These are phyloP conservation scores for Drosophila algonquin DNA, from an alignment of 2,888 invertebrate species.

Conservation along the genomic window DNA sequence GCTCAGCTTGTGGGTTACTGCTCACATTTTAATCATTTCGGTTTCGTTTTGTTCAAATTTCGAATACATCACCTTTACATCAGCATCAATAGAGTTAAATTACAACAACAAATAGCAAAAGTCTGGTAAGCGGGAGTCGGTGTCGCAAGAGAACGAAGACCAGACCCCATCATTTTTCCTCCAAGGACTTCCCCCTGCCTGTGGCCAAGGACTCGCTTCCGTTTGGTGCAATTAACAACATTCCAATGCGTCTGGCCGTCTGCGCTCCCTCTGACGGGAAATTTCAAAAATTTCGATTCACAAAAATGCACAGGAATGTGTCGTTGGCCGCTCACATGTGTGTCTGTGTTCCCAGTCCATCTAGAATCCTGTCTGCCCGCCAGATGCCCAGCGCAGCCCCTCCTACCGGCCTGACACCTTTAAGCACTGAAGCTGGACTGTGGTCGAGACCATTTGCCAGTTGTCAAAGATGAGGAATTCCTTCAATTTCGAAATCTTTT, in stretches of 20 bases:
- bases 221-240: conserved; percentile 72
- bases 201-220: background rate
- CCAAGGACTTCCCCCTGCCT: conserved; percentile 3
- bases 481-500: background rate
- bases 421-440: background rate
- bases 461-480: background rate
- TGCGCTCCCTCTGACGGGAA: conserved; percentile 75
- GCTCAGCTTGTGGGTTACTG: no score
- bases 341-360: conserved; percentile 13
- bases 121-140: no score
- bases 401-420: conserved; percentile 18
- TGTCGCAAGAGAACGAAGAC: no score
- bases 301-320: conserved; percentile 73
- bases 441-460: background rate
- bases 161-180: background rate
- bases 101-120: no score
- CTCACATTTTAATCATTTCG: no score
- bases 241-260: conserved; percentile 63
- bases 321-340: conserved; percentile 25
- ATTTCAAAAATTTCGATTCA: conserved; percentile 79
- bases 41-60: no score
- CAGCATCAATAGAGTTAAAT: no score
- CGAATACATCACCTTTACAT: no score
- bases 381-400: conserved; percentile 3
- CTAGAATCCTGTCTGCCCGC: conserved; percentile 21